Conservation (phyloP, 2,797 vertebrate genomes). For the Pangasius macronema region DNA sequence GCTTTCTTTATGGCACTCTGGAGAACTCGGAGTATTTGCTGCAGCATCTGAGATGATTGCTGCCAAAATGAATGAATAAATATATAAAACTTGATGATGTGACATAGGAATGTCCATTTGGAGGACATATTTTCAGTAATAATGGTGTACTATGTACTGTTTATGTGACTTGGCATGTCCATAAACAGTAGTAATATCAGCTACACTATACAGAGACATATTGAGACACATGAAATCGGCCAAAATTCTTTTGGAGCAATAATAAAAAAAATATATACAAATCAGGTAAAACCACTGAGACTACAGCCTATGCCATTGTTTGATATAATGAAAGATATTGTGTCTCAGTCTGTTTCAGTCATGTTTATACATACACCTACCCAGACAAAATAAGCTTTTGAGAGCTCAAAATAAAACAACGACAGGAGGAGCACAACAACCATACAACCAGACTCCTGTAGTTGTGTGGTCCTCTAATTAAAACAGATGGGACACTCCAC, state of each 20-base stretch:
- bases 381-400: neutral
- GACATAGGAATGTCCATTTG: neutral
- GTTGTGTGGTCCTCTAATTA: slow-evolving; percentile 32
- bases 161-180: neutral
- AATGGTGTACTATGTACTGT: neutral
- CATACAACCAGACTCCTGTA: neutral
- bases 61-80: slow-evolving; percentile 33
- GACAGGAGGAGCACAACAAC: neutral
- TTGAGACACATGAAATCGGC: neutral
- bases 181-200: neutral
- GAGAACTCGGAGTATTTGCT: slow-evolving; percentile 1
- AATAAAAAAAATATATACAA: neutral
- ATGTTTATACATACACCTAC: neutral
- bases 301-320: neutral
- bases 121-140: slow-evolving; percentile 7
- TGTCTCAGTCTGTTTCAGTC: neutral
- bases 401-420: neutral
- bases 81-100: slow-evolving; percentile 26
- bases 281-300: neutral
- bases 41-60: neutral
- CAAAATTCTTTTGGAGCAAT: neutral
- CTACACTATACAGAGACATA: neutral
- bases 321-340: slow-evolving; percentile 10
- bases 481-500: slow-evolving; percentile 17
- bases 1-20: slow-evolving; percentile 20